Base-by-base conservation (phyloP, 2,797 vertebrate genomes). In the Ataeniobius toweri region DNA sequence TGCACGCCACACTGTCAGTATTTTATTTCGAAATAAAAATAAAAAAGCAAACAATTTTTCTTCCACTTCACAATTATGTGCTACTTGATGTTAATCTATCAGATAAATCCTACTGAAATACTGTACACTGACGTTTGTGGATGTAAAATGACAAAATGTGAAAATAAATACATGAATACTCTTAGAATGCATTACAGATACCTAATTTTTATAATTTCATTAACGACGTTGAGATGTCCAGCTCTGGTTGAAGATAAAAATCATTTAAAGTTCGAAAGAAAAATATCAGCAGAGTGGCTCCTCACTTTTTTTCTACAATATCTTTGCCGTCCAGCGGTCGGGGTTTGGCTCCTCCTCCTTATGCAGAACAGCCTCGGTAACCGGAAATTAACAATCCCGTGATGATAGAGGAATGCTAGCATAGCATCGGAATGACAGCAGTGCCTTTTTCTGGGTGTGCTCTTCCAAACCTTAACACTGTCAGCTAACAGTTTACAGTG, bases 351-450 rank as follows among this genome's bases (percentile, higher is more conserved):
- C 90, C 92, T 39, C 93, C 88, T 24, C 73, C 51, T 77, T 81
- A 82, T 83, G 85, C 75, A 85, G 88, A 92, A 76, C 65, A 70
- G 5, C 48, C 2, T 63, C 51, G 80, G 81, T 87, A 89, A 92
- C 94, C 95, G 95, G 96, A 96, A 95, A 93, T 94, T 41, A 87
- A 84, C 83, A 83, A 91, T 93, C 96, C 92, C 96, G 95, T 96
- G 96, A 96, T 96, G 93, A 89, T 83, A 91, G 92, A 89, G 85
- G 36, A 86, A 82, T 70, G 86, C 44, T 92, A 91, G 88, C 88
- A 41, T 87, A 91, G 88, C 87, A 75, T 76, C 80, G 82, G 85
- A 84, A 83, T 89, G 86, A 80, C 56, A 58, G 2, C 14, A 53
- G 68, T 48, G 70, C 0, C 55, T 71, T 26, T 36, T 46, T 46